Evolutionary conservation across 2,113 vertebrate species (phyloP), one percentile per base, ranked within the genome.

Genomic region (Stegostoma tigrinum): DNA sequence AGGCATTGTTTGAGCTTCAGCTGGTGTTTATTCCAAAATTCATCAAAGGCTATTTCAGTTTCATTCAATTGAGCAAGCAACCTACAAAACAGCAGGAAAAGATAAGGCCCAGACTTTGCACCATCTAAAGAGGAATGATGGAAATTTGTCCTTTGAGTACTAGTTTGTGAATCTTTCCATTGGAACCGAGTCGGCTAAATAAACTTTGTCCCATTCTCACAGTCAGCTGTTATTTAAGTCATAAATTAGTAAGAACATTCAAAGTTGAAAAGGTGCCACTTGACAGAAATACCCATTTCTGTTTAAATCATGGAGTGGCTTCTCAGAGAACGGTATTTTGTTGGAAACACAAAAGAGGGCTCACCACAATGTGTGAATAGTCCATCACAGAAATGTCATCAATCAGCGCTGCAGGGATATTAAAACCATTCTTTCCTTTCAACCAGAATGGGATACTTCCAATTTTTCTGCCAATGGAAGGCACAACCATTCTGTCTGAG

Each of bases 21-120:
- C 95, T 99, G 98, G 96, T 99, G 99, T 95, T 98, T 98, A 42
- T 97, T 97, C 99, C 99, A 99, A 97, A 99, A 99, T 96, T 99
- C 98, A 96, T 99, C 99, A 95, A 99, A 99, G 42, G 99, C 99
- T 0, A 97, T 97, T 96, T 99, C 99, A 0, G 99, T 99, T 97
- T 99, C 99, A 7, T 98, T 97, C 96, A 99, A 97, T 95, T 99
- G 99, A 95, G 98, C 98, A 96, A 99, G 97, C 96, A 99, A 98
- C 97, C 99, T 99, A 95, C 45, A 78, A 96, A 21, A 7, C 48
- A 1, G 2, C 95, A 38, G 34, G 34, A 66, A 93, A 38, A 38
- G 61, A 10, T 67, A 67, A 66, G 89, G 38, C 0, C 17, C 87
- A 61, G 52, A 90, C 48, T 15, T 34, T 34, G 89, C 34, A 66